Evolutionary conservation across 2,888 invertebrate species (phyloP), one percentile per base, ranked within the genome.

Genomic region (Lithodes maja): DNA sequence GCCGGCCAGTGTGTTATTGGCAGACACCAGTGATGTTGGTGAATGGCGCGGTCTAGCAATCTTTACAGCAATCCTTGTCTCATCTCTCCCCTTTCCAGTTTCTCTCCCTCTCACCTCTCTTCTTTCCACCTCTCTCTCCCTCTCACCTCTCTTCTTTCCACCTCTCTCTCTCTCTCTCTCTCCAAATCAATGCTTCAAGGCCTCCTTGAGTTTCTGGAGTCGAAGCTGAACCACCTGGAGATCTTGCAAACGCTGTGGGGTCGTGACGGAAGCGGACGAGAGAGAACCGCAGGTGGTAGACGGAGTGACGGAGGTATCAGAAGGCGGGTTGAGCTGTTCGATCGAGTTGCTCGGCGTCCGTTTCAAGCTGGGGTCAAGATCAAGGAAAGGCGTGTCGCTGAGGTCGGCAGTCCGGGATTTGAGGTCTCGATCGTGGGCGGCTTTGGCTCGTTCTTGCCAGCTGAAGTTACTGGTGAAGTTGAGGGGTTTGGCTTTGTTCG

Each of bases 221-320:
- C 88, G 79, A 3, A 75, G 61, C 17, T 80, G 80, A 33, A 88
- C 84, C 5, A 84, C 7, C 55, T 88, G 88, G 55, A 88, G 69
- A 75, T 88, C 88, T n/a, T 80, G 49, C 2, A 88, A 80, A 55
- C 88, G 69, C 74, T 88, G 88, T 2, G 88, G 84, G 17, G 80
- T 88, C 15, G 80, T 77, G 15, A 88, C 33, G 12, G 80, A 69
- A 49, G 80, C 80, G 61, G 84, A 81, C 5, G 77, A 77, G 7
- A 80, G 50, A 68, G 81, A 81, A 7, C 77, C 54, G 49, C 74
- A 86, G 33, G 52, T 71, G 55, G 49, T 74, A 61, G 78, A 61
- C 3, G 3, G n/a, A n/a, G 3, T 12, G 71, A 17, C 12, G 17
- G 71, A 71, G n/a, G 12, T 71, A 49, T 33, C 17, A 15, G 68